Evolutionary conservation across 30 jellyfish, hydroid and myxozoan genomes (phyloP), one percentile per base, ranked within the genome.

Genomic region (Aurelia aurita complex sp. Pacific): DNA sequence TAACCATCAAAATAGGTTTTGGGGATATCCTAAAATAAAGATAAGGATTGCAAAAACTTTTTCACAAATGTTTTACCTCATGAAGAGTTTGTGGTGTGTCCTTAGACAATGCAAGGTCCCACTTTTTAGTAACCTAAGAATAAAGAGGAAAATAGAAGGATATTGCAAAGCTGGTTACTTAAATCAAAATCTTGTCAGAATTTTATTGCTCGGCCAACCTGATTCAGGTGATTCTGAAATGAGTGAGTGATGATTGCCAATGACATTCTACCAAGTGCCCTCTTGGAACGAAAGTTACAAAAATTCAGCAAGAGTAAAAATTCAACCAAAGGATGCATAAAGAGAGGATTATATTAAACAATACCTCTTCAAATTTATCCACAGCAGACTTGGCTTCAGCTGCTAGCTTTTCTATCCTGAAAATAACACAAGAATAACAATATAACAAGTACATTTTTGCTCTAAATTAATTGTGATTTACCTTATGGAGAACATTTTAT

Each of bases 81-180:
- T 85, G 88, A 52, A 91, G 76, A 11, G 72, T 90, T 63, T 91
- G 96, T 36, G 97, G 96, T 13, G 85, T 81, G 13, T 91, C 97
- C 42, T 91, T 91, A 29, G 91, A 84, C 78, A 86, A 34, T 10
- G 96, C 88, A 40, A 59, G 92, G 29, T 85, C 96, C 97, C 97
- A 91, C 34, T 81, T 78, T 63, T 85, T 85, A 9, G 96, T 84
- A 61, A 91, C 69, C 97, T 91, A 14, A 60, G 50, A 52, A 73
- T 23, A 66, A 35, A 23, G 34, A 59, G 57, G 57, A 46, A 4
- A 46, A 14, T 23, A 14, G 1, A 43, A 43, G 12, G 5, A 7
- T 1, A 7, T 46, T 4, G 57, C 57, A 46, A 76, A 76, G 29
- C 29, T 23, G 29, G 29, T 23, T 23, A 23, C 29, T 23, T 23